Evolutionary conservation across 2,888 invertebrate species (phyloP).

Genomic region (Drosophila incognita): DNA sequence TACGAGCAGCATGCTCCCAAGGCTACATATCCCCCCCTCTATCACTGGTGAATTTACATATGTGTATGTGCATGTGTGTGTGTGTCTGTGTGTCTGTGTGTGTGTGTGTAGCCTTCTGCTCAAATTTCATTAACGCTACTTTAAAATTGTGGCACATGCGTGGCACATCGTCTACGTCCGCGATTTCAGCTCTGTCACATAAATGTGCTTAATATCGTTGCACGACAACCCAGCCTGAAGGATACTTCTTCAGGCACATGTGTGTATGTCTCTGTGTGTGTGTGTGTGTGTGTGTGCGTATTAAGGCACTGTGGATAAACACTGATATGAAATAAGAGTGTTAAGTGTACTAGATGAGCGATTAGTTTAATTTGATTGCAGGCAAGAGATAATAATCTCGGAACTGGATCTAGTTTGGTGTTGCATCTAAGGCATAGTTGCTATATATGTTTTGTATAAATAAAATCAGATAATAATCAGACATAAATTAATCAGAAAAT

Average conservation of each 20-base stretch:
- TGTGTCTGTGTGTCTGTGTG: not conserved
- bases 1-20: not conserved
- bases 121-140: conserved; percentile 75
- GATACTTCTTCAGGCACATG: conserved; percentile 9
- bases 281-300: conserved; percentile 1
- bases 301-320: conserved; percentile 21
- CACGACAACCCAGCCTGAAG: conserved; percentile 46
- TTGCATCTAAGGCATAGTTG: not conserved
- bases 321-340: conserved; percentile 9
- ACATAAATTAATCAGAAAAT: not conserved
- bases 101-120: conserved; percentile 40
- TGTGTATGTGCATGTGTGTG: not conserved
- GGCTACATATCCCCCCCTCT: not conserved
- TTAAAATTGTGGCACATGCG: conserved; percentile 76
- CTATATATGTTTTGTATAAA: not conserved
- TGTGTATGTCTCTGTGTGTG: not conserved
- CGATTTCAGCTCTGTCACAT: conserved; percentile 60
- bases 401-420: not conserved
- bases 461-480: not conserved
- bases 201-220: conserved; percentile 76
- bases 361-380: not conserved
- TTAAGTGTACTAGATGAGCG: not conserved
- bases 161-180: conserved; percentile 38
- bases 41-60: not conserved
- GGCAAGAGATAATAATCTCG: not conserved